Percentiles rank a stretch among this genome's conserved stretches.
Conservation (phyloP, 2,888 invertebrate species). For the Onthophagus sagittarius region DNA sequence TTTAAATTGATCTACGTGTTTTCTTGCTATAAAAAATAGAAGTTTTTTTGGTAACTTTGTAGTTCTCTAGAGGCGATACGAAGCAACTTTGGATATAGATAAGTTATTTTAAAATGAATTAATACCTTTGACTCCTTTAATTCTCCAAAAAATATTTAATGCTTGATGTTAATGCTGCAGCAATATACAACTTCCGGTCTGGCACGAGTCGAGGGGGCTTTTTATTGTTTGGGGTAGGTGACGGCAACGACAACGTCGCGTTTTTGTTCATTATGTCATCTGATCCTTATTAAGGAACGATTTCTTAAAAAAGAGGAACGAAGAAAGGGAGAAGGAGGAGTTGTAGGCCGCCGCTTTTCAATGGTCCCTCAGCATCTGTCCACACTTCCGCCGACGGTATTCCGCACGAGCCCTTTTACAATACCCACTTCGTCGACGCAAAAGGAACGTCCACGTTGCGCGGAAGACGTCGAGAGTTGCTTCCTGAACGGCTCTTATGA, state of each 20-base stretch:
- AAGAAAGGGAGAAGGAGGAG: background rate
- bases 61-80: no score
- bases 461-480: background rate
- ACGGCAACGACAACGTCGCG: background rate
- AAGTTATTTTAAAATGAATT: no score
- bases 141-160: background rate
- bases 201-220: background rate
- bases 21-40: no score
- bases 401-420: background rate
- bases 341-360: background rate
- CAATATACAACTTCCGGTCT: background rate
- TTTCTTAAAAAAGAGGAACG: background rate
- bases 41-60: no score
- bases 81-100: no score
- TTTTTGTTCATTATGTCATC: background rate
- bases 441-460: background rate
- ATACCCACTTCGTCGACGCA: background rate
- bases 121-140: no score
- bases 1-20: no score
- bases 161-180: background rate
- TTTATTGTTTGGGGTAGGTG: background rate
- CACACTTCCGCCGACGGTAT: background rate
- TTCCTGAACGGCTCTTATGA: no score
- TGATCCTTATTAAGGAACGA: background rate
- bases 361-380: background rate